Conservation (phyloP, 2,113 vertebrate genomes). For the Neotragus moschatus region DNA sequence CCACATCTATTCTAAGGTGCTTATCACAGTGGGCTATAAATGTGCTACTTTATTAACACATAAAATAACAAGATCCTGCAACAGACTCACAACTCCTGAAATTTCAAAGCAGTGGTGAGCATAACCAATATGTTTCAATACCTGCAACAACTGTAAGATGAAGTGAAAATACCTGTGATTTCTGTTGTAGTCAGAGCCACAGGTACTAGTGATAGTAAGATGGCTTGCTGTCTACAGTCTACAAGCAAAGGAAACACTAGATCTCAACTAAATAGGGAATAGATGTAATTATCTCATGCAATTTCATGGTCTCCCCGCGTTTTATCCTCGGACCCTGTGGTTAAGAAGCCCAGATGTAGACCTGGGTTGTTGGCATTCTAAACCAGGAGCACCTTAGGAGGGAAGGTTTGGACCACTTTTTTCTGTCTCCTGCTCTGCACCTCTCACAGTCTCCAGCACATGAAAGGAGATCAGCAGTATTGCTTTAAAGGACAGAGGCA, state of each 20-base stretch:
- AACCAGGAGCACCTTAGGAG: background rate
- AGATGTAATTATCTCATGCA: rapidly evolving
- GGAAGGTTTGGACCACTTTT: background rate
- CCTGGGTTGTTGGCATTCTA: background rate
- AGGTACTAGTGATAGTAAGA: background rate
- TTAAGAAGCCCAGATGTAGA: background rate
- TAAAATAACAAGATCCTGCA: background rate
- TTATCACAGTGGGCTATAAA: background rate
- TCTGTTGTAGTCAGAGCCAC: background rate
- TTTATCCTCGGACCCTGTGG: background rate
- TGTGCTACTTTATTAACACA: background rate
- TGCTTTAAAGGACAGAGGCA: background rate
- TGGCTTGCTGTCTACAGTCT: rapidly evolving
- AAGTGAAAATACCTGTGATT: background rate
- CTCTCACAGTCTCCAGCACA: background rate
- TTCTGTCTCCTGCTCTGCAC: background rate
- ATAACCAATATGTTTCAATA: background rate
- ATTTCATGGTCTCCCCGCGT: background rate
- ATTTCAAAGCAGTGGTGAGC: background rate
- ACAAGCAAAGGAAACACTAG: background rate
- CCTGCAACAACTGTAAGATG: too few species aligned
- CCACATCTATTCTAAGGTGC: background rate
- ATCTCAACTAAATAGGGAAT: background rate
- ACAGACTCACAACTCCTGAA: background rate
- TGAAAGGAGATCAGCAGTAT: background rate